A percentile compares a stretch with the other conserved stretches of the same genome.
Evolutionary conservation across 2,888 invertebrate species (phyloP).

Genomic region (Sarcophaga variegata): DNA sequence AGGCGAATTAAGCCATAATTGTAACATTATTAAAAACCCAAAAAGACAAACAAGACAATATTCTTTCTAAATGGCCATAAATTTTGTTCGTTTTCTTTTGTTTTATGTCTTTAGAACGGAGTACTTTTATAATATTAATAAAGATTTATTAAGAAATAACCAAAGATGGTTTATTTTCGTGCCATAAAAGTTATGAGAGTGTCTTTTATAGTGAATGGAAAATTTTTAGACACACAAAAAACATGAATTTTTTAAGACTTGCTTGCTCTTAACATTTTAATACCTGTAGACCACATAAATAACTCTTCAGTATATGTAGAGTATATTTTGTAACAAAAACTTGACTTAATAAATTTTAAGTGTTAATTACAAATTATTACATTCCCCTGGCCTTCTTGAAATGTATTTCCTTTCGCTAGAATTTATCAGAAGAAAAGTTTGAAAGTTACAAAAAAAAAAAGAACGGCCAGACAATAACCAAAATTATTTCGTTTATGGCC

Average conservation of each 20-base stretch:
- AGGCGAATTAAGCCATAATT: background rate
- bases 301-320: background rate
- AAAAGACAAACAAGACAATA: constrained; percentile 2
- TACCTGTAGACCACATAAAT: constrained; percentile 10
- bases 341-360: constrained; percentile 59
- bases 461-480: background rate
- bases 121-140: constrained; percentile 44
- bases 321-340: constrained; percentile 14
- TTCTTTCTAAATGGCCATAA: constrained; percentile 53
- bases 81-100: background rate
- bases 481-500: constrained; percentile 31
- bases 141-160: constrained; percentile 48
- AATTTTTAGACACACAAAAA: background rate
- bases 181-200: constrained; percentile 22
- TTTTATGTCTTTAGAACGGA: background rate
- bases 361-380: constrained; percentile 52
- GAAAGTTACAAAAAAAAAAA: background rate
- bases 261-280: background rate
- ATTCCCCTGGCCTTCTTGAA: background rate
- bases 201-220: constrained; percentile 3
- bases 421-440: constrained; percentile 37
- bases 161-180: background rate
- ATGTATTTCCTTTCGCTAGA: background rate
- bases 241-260: background rate
- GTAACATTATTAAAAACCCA: background rate